Percentiles rank a stretch among this genome's conserved stretches.
Conservation (phyloP, 2,888 invertebrate species). For the Megaustenia siamemsis region DNA sequence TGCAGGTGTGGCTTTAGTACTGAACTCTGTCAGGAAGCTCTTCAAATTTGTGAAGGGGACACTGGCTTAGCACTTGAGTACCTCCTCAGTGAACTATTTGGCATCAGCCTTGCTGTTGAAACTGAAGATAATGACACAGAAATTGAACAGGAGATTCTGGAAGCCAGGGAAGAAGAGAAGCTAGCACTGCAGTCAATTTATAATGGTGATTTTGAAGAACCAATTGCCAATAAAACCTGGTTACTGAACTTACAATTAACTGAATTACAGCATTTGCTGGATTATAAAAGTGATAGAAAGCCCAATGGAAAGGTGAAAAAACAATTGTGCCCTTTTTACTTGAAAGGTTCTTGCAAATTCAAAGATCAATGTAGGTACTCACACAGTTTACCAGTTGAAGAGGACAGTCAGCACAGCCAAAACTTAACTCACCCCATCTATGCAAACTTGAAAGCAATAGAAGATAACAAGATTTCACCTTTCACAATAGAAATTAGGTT, state of each 20-base stretch:
- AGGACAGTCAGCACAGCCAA: not conserved
- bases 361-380: slow-evolving; percentile 66
- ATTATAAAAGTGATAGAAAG: slow-evolving; percentile 38
- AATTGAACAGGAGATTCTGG: slow-evolving; percentile 49
- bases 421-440: slow-evolving; percentile 48
- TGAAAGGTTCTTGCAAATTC: slow-evolving; percentile 72
- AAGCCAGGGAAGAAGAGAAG: slow-evolving; percentile 74
- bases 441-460: slow-evolving; percentile 42
- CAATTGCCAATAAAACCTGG: slow-evolving; percentile 73
- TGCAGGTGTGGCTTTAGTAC: slow-evolving; percentile 76
- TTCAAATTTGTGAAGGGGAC: slow-evolving; percentile 72
- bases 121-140: not conserved
- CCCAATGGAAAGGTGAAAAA: slow-evolving; percentile 28
- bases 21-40: slow-evolving; percentile 68
- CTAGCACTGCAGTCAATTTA: slow-evolving; percentile 74
- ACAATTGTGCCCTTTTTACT: slow-evolving; percentile 69
- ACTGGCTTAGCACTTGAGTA: slow-evolving; percentile 73
- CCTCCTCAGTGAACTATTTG: slow-evolving; percentile 70
- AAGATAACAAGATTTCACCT: slow-evolving; percentile 40
- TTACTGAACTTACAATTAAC: slow-evolving; percentile 66
- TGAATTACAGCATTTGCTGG: slow-evolving; percentile 61
- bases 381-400: slow-evolving; percentile 56
- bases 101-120: slow-evolving; percentile 49
- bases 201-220: slow-evolving; percentile 70
- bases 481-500: slow-evolving; percentile 75